These are phyloP conservation scores for Chrysina gloriosa DNA, from an alignment of 2,888 invertebrate genomes.

Conservation along the genomic window DNA sequence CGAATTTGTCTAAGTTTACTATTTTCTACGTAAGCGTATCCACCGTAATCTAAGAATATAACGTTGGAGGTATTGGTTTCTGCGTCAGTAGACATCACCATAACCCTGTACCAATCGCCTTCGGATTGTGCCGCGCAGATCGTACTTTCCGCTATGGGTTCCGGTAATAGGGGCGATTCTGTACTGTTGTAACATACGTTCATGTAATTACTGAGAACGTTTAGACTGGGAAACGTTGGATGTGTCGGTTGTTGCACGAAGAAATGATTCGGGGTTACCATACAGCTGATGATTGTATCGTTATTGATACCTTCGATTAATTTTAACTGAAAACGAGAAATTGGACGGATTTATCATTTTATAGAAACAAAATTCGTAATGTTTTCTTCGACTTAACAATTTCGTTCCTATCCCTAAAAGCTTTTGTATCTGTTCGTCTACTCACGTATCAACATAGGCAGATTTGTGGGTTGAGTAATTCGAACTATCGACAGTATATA, in stretches of 20 bases:
- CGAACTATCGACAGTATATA: too few relatives aligned
- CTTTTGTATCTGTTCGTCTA: too few relatives aligned
- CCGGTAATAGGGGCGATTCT: conserved; percentile 83
- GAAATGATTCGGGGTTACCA: conserved; percentile 88
- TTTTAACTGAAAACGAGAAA: conserved; percentile 72
- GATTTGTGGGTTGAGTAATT: too few relatives aligned
- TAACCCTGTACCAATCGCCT: conserved; percentile 90
- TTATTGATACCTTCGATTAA: conserved; percentile 93
- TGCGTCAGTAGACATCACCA: conserved; percentile 75
- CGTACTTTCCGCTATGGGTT: conserved; percentile 79
- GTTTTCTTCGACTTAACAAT: too few relatives aligned
- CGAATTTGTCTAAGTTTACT: conserved; percentile 89
- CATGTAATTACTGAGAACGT: conserved; percentile 85
- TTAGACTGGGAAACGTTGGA: conserved; percentile 89
- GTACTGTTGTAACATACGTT: conserved; percentile 82
- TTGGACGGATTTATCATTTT: not conserved
- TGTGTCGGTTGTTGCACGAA: conserved; percentile 97
- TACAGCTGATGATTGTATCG: conserved; percentile 89
- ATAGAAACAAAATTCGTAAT: too few relatives aligned
- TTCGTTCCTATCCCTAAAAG: too few relatives aligned
- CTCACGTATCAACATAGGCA: too few relatives aligned
- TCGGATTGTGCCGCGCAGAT: conserved; percentile 89
- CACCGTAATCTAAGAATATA: conserved; percentile 95
- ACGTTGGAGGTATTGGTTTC: conserved; percentile 81
- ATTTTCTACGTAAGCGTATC: conserved; percentile 84